Conservation (phyloP, 2,888 invertebrate genomes). For the Silvanus unidentatus region DNA sequence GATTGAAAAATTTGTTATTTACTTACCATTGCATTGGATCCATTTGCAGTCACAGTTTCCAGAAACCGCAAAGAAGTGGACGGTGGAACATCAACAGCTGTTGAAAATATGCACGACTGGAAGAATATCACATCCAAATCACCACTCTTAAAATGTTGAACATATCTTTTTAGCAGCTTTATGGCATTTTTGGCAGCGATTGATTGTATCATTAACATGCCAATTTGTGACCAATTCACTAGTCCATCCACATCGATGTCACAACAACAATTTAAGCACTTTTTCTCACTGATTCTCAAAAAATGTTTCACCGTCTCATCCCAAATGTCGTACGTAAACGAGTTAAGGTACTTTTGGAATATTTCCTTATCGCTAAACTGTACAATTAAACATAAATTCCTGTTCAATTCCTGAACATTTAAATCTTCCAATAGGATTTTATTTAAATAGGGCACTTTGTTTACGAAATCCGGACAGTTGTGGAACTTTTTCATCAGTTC, state of each 20-base stretch:
- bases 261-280: conserved; percentile 59
- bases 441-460: conserved; percentile 60
- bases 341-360: conserved; percentile 51
- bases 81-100: conserved; percentile 24
- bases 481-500: conserved; percentile 38
- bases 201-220: conserved; percentile 54
- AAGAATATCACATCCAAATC: conserved; percentile 59
- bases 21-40: conserved; percentile 12
- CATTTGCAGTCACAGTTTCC: conserved; percentile 8
- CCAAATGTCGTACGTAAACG: conserved; percentile 57
- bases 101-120: conserved; percentile 51
- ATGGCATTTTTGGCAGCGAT: conserved; percentile 56
- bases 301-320: conserved; percentile 52
- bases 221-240: conserved; percentile 58
- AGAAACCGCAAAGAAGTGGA: conserved; percentile 1
- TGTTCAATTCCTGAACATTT: conserved; percentile 50
- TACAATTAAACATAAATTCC: conserved; percentile 53
- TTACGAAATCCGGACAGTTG: conserved; percentile 48
- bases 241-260: conserved; percentile 47
- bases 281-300: conserved; percentile 52
- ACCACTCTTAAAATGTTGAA: conserved; percentile 51
- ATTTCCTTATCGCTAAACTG: conserved; percentile 56
- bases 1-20: not conserved
- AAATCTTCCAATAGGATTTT: conserved; percentile 46
- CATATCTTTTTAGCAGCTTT: conserved; percentile 52